phyloP scores from a whole-genome alignment of 2,888 invertebrate species.

The Tiliacea aurago region DNA sequence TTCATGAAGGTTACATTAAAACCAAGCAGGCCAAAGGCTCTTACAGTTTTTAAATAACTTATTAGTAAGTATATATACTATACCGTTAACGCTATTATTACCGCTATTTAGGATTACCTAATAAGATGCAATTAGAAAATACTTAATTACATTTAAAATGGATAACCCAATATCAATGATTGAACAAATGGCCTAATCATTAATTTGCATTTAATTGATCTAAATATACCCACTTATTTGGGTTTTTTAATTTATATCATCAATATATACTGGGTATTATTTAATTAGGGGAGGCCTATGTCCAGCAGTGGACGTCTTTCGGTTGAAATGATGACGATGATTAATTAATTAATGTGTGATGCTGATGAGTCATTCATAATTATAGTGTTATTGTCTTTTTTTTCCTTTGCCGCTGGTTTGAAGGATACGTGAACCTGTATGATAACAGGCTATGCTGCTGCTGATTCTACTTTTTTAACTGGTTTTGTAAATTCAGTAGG shows the following conservation, averaged over 20 bases:
- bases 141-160: background rate
- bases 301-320: too few relatives aligned
- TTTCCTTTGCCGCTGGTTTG: background rate
- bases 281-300: too few relatives aligned
- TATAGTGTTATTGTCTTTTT: background rate
- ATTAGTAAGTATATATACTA: too few relatives aligned
- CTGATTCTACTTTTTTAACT: background rate
- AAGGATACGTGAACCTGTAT: too few relatives aligned
- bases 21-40: too few relatives aligned
- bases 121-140: background rate
- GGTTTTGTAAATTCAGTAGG: background rate
- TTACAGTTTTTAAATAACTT: too few relatives aligned
- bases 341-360: too few relatives aligned
- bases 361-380: background rate
- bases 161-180: background rate
- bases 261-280: background rate
- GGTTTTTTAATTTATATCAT: background rate
- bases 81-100: too few relatives aligned
- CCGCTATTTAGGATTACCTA: background rate
- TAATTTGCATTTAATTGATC: conserved; percentile 17
- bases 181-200: background rate
- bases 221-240: background rate
- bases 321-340: too few relatives aligned
- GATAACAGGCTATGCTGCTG: too few relatives aligned
- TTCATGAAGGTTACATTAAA: too few relatives aligned